These are phyloP conservation scores for Thereva nobilitata DNA, from an alignment of 2,888 invertebrate genomes.

Conservation along the genomic window DNA sequence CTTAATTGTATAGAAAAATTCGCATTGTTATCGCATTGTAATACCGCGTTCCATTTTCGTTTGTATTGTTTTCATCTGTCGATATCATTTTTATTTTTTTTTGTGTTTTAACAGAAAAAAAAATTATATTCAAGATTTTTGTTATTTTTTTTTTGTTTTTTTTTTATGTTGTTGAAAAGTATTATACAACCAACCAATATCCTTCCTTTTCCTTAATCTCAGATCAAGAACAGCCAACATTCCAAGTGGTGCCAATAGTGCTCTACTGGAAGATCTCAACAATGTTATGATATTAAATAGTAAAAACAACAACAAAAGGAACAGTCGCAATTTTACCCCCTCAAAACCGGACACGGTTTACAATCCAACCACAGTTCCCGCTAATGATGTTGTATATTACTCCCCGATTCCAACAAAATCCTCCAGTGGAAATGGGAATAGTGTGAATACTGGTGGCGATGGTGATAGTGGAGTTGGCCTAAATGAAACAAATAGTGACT, in stretches of 20 bases:
- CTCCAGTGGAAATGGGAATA: slow-evolving; percentile 26
- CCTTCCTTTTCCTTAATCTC: slow-evolving; percentile 28
- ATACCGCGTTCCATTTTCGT: too few species aligned
- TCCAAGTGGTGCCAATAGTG: slow-evolving; percentile 26
- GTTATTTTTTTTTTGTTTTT: slow-evolving; percentile 3
- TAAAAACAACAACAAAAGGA: slow-evolving; percentile 10
- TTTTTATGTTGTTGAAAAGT: not conserved
- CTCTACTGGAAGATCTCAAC: slow-evolving; percentile 20
- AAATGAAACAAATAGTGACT: slow-evolving; percentile 43
- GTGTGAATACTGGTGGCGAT: slow-evolving; percentile 21
- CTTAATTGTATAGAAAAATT: too few species aligned
- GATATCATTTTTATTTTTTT: too few species aligned
- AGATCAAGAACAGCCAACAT: slow-evolving; percentile 27
- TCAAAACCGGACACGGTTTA: slow-evolving; percentile 51
- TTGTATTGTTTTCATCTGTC: too few species aligned
- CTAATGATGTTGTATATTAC: slow-evolving; percentile 42
- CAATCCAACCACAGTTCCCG: slow-evolving; percentile 55
- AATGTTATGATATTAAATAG: slow-evolving; percentile 14
- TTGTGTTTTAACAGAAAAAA: too few species aligned
- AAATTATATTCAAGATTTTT: too few species aligned
- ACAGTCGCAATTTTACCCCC: slow-evolving; percentile 10
- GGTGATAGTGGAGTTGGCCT: slow-evolving; percentile 43
- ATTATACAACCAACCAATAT: slow-evolving; percentile 6
- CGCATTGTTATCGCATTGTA: too few species aligned
- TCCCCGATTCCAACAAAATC: slow-evolving; percentile 21